Evolutionary conservation across 2,113 vertebrate genomes (phyloP).

Genomic region (Danio rerio): DNA sequence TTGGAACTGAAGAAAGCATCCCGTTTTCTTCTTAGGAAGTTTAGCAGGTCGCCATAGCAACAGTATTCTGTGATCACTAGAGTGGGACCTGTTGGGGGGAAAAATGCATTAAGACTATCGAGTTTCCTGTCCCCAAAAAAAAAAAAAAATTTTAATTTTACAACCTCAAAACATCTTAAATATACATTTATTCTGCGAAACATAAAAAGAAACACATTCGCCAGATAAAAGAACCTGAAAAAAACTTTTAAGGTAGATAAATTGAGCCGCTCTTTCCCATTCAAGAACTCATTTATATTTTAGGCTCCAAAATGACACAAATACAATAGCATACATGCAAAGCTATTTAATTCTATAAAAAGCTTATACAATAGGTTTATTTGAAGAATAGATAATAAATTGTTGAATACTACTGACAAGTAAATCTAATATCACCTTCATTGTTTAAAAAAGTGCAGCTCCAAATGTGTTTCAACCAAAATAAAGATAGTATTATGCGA

Average conservation of each 20-base stretch:
- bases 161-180: not conserved
- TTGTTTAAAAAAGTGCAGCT: not conserved
- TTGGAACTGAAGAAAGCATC: constrained; percentile 91
- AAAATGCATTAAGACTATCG: too few relatives aligned
- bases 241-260: too few relatives aligned
- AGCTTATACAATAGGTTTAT: not conserved
- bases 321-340: not conserved
- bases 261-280: too few relatives aligned
- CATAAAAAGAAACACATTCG: not conserved
- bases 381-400: not conserved
- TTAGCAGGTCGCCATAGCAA: constrained; percentile 99
- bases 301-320: constrained; percentile 21
- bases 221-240: not conserved
- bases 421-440: not conserved
- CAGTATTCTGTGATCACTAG: constrained; percentile 98
- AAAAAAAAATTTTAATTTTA: not conserved
- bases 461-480: not conserved
- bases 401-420: not conserved
- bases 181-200: not conserved
- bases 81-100: constrained; percentile 83
- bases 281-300: too few relatives aligned
- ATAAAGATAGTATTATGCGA: not conserved
- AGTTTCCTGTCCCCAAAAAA: not conserved
- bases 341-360: not conserved
- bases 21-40: constrained; percentile 94